A percentile compares a stretch with the other conserved stretches of the same genome.
These are phyloP conservation scores for Mormyrops boulengeri DNA, from an alignment of 2,797 vertebrate species.

Conservation along the genomic window DNA sequence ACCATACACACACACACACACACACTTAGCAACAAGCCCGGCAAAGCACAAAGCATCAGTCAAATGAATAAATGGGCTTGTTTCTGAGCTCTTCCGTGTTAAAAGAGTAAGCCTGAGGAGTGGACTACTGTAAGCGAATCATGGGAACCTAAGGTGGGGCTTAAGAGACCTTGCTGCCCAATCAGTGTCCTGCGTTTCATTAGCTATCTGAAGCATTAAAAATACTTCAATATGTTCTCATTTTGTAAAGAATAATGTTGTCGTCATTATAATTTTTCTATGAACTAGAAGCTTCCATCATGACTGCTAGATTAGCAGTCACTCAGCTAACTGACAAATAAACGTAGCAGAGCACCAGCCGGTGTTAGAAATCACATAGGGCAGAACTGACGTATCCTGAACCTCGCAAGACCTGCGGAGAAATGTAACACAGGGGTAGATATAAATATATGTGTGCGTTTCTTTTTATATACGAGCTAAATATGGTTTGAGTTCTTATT, in stretches of 20 bases:
- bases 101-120: not conserved
- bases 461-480: not conserved
- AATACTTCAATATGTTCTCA: not conserved
- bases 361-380: not conserved
- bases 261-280: not conserved
- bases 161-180: not conserved
- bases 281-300: not conserved
- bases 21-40: not conserved
- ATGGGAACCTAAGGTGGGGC: not conserved
- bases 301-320: not conserved
- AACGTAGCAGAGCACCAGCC: not conserved
- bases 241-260: not conserved
- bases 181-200: not conserved
- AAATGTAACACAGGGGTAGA: not conserved
- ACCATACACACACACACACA: not conserved
- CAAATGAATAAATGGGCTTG: not conserved
- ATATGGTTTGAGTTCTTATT: not conserved
- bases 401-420: not conserved
- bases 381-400: not conserved
- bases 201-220: not conserved
- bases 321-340: not conserved
- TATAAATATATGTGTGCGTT: not conserved
- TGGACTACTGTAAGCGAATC: not conserved
- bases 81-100: not conserved
- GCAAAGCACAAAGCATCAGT: not conserved